These are phyloP conservation scores for Ceratotherium simum DNA, from an alignment of 2,113 vertebrate genomes.

Conservation along the genomic window DNA sequence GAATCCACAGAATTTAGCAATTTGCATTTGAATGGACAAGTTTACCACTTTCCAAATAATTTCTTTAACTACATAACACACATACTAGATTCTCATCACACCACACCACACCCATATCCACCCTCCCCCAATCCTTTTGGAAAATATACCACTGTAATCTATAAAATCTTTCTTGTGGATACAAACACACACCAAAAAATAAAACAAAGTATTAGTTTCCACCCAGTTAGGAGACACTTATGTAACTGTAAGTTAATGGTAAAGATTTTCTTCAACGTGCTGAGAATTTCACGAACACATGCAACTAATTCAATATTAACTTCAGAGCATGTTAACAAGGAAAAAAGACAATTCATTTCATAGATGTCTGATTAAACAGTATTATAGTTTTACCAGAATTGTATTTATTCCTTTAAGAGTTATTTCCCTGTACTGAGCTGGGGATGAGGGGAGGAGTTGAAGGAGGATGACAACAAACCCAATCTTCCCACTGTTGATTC, in stretches of 20 bases:
- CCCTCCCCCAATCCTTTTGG: background rate
- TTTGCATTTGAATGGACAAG: slow-evolving; percentile 26
- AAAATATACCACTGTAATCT: slow-evolving; percentile 31
- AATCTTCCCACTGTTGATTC: slow-evolving; percentile 12
- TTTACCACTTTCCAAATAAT: slow-evolving; percentile 36
- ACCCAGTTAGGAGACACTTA: background rate
- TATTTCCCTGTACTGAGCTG: slow-evolving; percentile 19
- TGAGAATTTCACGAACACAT: slow-evolving; percentile 11
- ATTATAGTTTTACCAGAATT: slow-evolving; percentile 25
- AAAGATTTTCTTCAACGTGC: slow-evolving; percentile 48
- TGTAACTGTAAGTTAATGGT: slow-evolving; percentile 1
- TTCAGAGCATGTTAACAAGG: slow-evolving; percentile 21
- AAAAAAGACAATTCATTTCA: slow-evolving; percentile 55
- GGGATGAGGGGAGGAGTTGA: background rate
- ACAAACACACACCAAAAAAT: background rate
- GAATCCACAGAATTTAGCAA: slow-evolving; percentile 13
- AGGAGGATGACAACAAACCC: background rate
- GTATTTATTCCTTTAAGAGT: slow-evolving; percentile 29
- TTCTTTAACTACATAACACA: background rate
- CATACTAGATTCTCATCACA: slow-evolving; percentile 36
- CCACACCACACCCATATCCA: background rate
- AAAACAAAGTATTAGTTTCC: slow-evolving; percentile 42
- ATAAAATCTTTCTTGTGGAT: slow-evolving; percentile 1
- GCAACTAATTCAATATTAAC: slow-evolving; percentile 21
- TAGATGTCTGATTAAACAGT: background rate